phyloP scores from a whole-genome alignment of 2,797 vertebrate species.

The Mus spretus region DNA sequence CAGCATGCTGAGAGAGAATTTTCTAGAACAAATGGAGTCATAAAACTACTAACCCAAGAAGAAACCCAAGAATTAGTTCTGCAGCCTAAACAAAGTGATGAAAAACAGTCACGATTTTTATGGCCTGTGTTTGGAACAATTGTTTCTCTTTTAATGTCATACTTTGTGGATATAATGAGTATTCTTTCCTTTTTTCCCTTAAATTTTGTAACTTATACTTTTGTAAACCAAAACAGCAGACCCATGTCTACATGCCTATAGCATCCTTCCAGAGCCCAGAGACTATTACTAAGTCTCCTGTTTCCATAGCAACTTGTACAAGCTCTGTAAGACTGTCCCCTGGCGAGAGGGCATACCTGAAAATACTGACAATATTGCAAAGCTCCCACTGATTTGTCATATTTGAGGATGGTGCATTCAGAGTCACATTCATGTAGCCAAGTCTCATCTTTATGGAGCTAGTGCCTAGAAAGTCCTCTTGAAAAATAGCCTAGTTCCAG shows the following conservation, averaged over 20 bases:
- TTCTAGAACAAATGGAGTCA: background rate
- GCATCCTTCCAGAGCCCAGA: background rate
- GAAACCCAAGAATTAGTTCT: background rate
- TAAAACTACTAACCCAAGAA: conserved; percentile 24
- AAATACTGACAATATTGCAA: background rate
- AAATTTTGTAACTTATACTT: background rate
- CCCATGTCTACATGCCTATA: background rate
- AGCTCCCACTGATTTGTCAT: background rate
- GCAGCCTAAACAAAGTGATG: background rate
- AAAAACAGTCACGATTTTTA: conserved; percentile 2
- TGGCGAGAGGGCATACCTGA: background rate
- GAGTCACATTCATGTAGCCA: background rate
- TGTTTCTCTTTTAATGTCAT: background rate
- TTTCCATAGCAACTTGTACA: background rate
- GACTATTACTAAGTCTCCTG: background rate
- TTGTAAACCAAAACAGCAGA: background rate
- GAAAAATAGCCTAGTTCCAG: background rate
- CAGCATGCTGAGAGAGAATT: background rate
- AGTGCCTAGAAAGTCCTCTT: background rate
- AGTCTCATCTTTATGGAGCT: background rate
- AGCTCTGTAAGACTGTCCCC: background rate
- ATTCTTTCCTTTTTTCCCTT: background rate
- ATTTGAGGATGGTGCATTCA: background rate
- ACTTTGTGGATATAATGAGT: background rate
- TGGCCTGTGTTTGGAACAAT: background rate